Conservation (phyloP, 2,797 vertebrate genomes). For the Neomorphus geoffroyi region DNA sequence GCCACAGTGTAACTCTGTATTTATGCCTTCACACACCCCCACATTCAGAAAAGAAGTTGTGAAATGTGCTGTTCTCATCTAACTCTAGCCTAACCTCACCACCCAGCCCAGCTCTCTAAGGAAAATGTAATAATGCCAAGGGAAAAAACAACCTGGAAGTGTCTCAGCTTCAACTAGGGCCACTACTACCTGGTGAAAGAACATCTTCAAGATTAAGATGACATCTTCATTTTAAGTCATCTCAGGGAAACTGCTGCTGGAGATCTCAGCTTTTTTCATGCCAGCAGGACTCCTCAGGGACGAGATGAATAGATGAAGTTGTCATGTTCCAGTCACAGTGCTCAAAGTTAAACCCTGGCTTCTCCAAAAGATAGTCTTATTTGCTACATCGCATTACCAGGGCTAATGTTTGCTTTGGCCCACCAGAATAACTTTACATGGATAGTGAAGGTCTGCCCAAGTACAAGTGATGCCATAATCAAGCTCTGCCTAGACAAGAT, state of each 20-base stretch:
- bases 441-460: not conserved
- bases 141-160: not conserved
- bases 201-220: not conserved
- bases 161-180: not conserved
- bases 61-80: not conserved
- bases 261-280: not conserved
- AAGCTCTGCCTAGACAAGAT: conserved; percentile 38
- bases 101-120: not conserved
- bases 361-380: conserved; percentile 26
- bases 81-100: not conserved
- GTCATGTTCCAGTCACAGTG: not conserved
- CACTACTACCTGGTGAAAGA: not conserved
- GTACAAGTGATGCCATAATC: conserved; percentile 22
- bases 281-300: conserved; percentile 10
- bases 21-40: not conserved
- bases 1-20: not conserved
- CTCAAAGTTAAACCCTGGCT: conserved; percentile 34
- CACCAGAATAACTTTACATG: not conserved
- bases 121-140: not conserved
- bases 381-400: not conserved
- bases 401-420: conserved; percentile 26
- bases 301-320: conserved; percentile 27
- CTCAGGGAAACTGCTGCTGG: conserved; percentile 32
- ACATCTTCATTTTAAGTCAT: conserved; percentile 13
- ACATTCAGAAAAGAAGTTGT: not conserved